Evolutionary conservation across 2,113 vertebrate genomes (phyloP).

Genomic region (Chaenocephalus aceratus): DNA sequence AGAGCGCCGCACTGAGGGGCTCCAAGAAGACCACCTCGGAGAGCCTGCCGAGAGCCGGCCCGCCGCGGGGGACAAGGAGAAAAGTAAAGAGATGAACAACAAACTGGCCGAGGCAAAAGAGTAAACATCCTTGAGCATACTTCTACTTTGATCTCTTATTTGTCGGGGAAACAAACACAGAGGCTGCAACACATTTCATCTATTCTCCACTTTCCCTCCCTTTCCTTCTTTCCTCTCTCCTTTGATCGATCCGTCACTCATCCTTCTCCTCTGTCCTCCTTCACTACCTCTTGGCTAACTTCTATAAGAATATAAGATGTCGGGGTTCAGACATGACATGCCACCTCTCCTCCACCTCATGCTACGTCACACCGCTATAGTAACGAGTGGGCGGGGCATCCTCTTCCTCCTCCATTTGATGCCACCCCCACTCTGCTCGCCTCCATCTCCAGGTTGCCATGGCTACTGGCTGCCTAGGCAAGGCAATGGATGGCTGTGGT

Average conservation of each 20-base stretch:
- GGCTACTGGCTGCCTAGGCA: constrained; percentile 75
- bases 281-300: constrained; percentile 60
- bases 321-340: constrained; percentile 60
- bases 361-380: constrained; percentile 49
- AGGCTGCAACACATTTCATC: constrained; percentile 94
- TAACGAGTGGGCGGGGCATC: constrained; percentile 70
- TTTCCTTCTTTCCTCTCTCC: constrained; percentile 16
- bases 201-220: constrained; percentile 37
- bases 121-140: constrained; percentile 93
- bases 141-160: constrained; percentile 84
- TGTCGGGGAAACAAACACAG: constrained; percentile 74
- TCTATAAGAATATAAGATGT: constrained; percentile 46
- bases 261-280: constrained; percentile 35
- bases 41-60: constrained; percentile 84
- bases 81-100: constrained; percentile 99
- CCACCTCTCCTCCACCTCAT: constrained; percentile 59
- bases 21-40: constrained; percentile 90
- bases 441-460: constrained; percentile 80
- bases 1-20: constrained; percentile 84
- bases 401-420: constrained; percentile 60
- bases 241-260: constrained; percentile 19
- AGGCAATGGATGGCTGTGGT: constrained; percentile 69
- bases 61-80: constrained; percentile 91
- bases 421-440: constrained; percentile 67
- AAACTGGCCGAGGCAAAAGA: constrained; percentile 99